phyloP scores from a whole-genome alignment of 2,797 vertebrate species.

The Gambelia wislizenii region DNA sequence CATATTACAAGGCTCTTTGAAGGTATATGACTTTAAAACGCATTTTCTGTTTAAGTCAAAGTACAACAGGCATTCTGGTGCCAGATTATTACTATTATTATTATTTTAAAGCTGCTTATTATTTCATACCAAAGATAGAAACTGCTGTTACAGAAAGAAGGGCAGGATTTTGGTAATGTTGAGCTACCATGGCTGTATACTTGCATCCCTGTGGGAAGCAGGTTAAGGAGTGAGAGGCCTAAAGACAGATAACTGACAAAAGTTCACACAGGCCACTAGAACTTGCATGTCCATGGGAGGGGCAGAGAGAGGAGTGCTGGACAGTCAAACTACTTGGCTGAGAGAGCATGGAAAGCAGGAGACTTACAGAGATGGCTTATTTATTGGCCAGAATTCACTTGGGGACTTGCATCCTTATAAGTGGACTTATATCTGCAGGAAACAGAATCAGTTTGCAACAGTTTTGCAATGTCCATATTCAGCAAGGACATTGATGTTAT shows the following conservation, averaged over 20 bases:
- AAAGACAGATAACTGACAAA: not conserved
- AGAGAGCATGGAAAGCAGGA: no score
- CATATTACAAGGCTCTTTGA: not conserved
- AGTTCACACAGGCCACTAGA: not conserved
- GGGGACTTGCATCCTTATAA: no score
- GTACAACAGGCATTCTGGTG: fast-evolving
- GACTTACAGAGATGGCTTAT: no score
- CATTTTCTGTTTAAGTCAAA: not conserved
- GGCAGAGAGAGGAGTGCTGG: no score
- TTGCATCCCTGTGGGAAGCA: not conserved
- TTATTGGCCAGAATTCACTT: no score
- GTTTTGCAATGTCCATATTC: no score
- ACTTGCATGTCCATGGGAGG: not conserved
- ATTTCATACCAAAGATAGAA: not conserved
- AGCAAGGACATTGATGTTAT: no score
- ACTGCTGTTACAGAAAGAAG: not conserved
- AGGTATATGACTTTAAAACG: not conserved
- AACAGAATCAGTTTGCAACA: no score
- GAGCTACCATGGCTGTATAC: slow-evolving; percentile 49
- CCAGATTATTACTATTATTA: not conserved
- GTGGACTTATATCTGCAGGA: no score
- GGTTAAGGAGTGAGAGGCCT: not conserved
- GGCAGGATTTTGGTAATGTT: slow-evolving; percentile 41
- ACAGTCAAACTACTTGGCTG: no score
- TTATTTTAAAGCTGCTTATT: not conserved